A percentile compares a stretch with the other conserved stretches of the same genome.
phyloP scores from a whole-genome alignment of 2,113 vertebrate species.

The Oncorhynchus gorbuscha region DNA sequence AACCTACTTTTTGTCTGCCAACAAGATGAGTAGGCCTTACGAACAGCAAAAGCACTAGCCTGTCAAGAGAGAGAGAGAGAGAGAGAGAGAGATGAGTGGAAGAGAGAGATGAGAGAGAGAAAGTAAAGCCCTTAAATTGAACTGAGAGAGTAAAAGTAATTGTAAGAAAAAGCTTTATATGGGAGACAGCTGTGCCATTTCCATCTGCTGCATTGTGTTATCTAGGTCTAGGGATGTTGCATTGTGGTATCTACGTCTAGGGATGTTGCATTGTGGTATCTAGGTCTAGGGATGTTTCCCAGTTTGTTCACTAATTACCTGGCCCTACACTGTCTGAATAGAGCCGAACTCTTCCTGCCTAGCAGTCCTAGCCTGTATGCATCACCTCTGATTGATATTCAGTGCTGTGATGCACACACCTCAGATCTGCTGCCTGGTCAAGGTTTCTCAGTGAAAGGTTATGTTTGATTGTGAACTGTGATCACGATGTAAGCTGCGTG shows the following conservation, averaged over 20 bases:
- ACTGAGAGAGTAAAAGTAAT: too few relatives aligned
- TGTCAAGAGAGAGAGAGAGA: too few relatives aligned
- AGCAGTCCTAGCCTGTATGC: slow-evolving; percentile 18
- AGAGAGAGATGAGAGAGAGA: too few relatives aligned
- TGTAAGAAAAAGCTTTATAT: too few relatives aligned
- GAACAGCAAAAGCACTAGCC: too few relatives aligned
- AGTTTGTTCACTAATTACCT: not conserved
- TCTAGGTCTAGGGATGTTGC: not conserved
- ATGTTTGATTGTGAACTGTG: slow-evolving; percentile 17
- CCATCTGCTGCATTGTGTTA: not conserved
- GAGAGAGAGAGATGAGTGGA: too few relatives aligned
- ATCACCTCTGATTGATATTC: slow-evolving; percentile 45
- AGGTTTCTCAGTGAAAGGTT: slow-evolving; percentile 46
- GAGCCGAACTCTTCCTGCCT: not conserved
- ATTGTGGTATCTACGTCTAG: not conserved
- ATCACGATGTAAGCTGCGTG: not conserved
- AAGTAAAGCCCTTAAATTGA: too few relatives aligned
- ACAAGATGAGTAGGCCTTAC: slow-evolving; percentile 4
- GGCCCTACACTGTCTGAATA: not conserved
- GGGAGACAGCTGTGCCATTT: not conserved
- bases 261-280: not conserved
- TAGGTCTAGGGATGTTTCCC: not conserved
- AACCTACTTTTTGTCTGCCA: too few relatives aligned
- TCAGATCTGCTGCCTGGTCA: slow-evolving; percentile 54
- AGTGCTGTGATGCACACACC: slow-evolving; percentile 29